Evolutionary conservation across 2,888 invertebrate genomes (phyloP).

Genomic region (Macrosiphum euphorbiae): DNA sequence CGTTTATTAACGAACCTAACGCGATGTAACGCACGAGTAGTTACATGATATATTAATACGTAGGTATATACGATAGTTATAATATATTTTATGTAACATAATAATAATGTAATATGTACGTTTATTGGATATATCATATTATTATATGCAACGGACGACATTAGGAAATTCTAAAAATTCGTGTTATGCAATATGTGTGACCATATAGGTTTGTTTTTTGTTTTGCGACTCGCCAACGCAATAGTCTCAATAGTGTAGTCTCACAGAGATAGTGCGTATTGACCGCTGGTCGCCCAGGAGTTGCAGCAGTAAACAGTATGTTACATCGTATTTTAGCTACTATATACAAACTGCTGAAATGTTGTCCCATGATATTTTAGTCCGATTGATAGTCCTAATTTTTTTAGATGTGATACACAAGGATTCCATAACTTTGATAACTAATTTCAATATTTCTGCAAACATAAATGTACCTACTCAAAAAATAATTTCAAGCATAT

Average conservation of each 20-base stretch:
- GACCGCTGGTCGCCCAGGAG: background rate
- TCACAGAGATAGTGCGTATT: background rate
- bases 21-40: background rate
- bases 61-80: background rate
- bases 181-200: background rate
- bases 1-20: background rate
- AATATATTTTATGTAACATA: background rate
- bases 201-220: background rate
- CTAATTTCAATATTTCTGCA: background rate
- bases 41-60: background rate
- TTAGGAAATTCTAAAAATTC: background rate
- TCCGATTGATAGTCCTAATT: background rate
- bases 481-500: too few relatives aligned
- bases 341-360: background rate
- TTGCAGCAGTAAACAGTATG: background rate
- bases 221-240: background rate
- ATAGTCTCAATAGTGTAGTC: background rate
- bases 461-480: too few relatives aligned
- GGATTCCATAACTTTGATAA: background rate
- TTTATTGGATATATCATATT: background rate
- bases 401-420: background rate
- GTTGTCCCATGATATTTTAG: background rate
- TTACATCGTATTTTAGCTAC: background rate
- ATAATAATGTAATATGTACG: background rate
- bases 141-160: background rate